Conservation (phyloP, 2,113 vertebrate genomes). For the Cynoglossus semilaevis region DNA sequence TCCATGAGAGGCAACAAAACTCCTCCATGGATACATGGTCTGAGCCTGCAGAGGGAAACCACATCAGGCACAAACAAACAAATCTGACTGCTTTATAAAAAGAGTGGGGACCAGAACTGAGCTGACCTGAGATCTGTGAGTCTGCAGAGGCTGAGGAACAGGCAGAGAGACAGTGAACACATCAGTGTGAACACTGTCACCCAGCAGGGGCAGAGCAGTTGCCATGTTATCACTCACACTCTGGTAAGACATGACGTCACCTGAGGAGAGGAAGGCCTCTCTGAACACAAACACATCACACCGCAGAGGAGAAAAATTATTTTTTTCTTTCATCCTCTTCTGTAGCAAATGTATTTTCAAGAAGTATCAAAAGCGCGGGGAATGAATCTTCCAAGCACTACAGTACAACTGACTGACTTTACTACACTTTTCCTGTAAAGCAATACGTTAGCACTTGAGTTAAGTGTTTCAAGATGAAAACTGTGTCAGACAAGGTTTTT, state of each 20-base stretch:
- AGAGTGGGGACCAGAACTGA: background rate
- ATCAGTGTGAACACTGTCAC: slow-evolving; percentile 46
- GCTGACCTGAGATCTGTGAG: slow-evolving; percentile 64
- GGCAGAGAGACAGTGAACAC: slow-evolving; percentile 58
- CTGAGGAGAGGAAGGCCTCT: slow-evolving; percentile 71
- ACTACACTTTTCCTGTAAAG: no score
- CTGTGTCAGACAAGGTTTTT: background rate
- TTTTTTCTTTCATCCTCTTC: no score
- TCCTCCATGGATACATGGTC: slow-evolving; percentile 76
- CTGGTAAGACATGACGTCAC: slow-evolving; percentile 68
- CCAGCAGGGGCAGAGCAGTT: slow-evolving; percentile 61
- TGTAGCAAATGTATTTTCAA: no score
- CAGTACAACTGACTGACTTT: no score
- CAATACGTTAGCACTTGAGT: no score
- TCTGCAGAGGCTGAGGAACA: slow-evolving; percentile 69
- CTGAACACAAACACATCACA: slow-evolving; percentile 20
- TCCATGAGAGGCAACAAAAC: slow-evolving; percentile 69
- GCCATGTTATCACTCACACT: slow-evolving; percentile 70
- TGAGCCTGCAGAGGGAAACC: slow-evolving; percentile 55
- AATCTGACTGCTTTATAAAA: background rate
- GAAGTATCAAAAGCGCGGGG: no score
- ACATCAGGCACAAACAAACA: background rate
- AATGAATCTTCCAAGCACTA: no score
- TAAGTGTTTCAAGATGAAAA: background rate
- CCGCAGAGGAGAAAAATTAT: background rate